These are phyloP conservation scores for Eurystomus gularis DNA, from an alignment of 2,113 vertebrate species.

Conservation along the genomic window DNA sequence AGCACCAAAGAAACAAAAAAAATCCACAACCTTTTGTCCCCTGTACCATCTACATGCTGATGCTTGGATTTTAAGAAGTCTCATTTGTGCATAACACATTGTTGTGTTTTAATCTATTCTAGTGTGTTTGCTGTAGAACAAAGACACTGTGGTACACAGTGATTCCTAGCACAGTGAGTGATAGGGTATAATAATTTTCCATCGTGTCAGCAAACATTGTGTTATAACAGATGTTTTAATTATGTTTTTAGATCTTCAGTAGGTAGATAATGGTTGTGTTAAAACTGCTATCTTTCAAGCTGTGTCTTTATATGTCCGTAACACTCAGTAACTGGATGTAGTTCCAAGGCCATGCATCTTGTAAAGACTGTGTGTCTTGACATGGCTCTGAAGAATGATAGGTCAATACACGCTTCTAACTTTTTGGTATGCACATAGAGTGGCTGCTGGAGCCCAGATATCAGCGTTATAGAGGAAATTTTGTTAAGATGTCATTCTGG, in stretches of 20 bases:
- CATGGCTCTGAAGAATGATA: neutral
- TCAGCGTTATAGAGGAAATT: neutral
- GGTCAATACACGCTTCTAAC: neutral
- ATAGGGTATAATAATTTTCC: neutral
- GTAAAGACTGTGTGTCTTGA: neutral
- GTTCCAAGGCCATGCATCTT: neutral
- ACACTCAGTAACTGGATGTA: neutral
- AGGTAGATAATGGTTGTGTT: neutral
- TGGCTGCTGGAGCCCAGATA: neutral
- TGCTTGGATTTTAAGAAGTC: neutral
- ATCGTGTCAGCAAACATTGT: conserved; percentile 2
- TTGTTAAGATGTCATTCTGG: neutral
- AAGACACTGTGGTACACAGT: neutral
- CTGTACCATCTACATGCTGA: neutral
- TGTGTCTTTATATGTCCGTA: neutral
- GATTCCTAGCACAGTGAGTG: neutral
- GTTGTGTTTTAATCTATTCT: neutral
- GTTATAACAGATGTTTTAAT: conserved; percentile 13
- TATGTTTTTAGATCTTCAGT: neutral
- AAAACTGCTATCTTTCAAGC: neutral
- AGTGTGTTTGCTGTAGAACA: neutral
- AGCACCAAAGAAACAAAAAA: neutral
- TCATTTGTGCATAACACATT: neutral
- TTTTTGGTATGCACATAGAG: neutral
- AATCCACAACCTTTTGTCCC: neutral